Evolutionary conservation across 2,888 invertebrate genomes (phyloP).

Genomic region (Plusia festucae): DNA sequence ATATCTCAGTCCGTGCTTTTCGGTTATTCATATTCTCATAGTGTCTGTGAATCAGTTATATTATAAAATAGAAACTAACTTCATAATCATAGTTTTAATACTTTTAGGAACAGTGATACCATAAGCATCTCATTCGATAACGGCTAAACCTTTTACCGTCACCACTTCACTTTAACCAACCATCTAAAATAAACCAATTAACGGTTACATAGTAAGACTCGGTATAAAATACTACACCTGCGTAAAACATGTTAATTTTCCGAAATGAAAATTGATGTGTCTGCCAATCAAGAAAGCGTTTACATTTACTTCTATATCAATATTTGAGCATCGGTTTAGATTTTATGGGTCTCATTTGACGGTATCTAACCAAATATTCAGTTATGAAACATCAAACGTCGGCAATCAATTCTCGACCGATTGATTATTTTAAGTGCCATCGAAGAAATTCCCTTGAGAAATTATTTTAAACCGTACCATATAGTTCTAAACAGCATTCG

Average conservation of each 20-base stretch:
- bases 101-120: too few species aligned
- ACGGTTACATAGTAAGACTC: background rate
- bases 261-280: background rate
- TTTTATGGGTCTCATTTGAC: conserved; percentile 8
- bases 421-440: background rate
- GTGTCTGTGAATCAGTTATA: too few species aligned
- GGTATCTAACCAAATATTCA: conserved; percentile 2
- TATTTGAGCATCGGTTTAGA: conserved; percentile 5
- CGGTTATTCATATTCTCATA: too few species aligned
- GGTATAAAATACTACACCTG: conserved; percentile 1
- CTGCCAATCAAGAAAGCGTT: conserved; percentile 1
- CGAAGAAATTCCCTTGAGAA: background rate
- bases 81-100: too few species aligned
- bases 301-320: conserved; percentile 1
- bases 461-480: conserved; percentile 2
- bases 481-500: background rate
- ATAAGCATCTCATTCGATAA: background rate
- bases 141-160: conserved; percentile 1
- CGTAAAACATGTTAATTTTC: conserved; percentile 6
- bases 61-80: too few species aligned
- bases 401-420: conserved; percentile 1
- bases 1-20: too few species aligned
- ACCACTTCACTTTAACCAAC: background rate
- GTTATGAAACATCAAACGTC: background rate
- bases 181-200: background rate